Conservation (phyloP, 2,888 invertebrate genomes). For the Hanleya hanleyi region DNA sequence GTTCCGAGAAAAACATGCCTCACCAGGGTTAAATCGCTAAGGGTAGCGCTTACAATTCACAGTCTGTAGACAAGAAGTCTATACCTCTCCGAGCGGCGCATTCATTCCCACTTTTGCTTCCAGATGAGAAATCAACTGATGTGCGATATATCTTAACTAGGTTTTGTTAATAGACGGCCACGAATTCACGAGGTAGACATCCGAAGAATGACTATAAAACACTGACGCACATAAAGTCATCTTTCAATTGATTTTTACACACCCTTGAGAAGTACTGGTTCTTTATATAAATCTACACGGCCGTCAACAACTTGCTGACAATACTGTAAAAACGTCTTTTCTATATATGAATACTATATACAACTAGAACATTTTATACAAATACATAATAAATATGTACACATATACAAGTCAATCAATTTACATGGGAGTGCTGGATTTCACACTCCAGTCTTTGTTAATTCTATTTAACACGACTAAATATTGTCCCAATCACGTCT, state of each 20-base stretch:
- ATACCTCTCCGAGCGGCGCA: background rate
- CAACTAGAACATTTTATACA: background rate
- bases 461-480: too few relatives aligned
- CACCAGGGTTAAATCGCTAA: too few relatives aligned
- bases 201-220: background rate
- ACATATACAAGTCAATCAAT: background rate
- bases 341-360: background rate
- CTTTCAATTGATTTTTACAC: background rate
- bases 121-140: slow-evolving; percentile 4
- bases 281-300: too few relatives aligned
- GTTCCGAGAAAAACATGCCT: too few relatives aligned
- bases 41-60: too few relatives aligned
- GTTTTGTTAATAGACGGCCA: background rate
- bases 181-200: background rate
- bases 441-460: too few relatives aligned
- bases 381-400: slow-evolving; percentile 2
- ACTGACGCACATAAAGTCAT: background rate
- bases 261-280: too few relatives aligned
- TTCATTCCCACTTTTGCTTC: background rate
- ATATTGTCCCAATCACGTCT: too few relatives aligned
- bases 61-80: background rate
- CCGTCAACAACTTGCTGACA: too few relatives aligned
- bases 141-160: background rate
- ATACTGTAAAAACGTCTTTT: too few relatives aligned
- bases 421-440: background rate